Conservation (phyloP, 35 echinoderm and acorn worm species). For the Patiria miniata region DNA sequence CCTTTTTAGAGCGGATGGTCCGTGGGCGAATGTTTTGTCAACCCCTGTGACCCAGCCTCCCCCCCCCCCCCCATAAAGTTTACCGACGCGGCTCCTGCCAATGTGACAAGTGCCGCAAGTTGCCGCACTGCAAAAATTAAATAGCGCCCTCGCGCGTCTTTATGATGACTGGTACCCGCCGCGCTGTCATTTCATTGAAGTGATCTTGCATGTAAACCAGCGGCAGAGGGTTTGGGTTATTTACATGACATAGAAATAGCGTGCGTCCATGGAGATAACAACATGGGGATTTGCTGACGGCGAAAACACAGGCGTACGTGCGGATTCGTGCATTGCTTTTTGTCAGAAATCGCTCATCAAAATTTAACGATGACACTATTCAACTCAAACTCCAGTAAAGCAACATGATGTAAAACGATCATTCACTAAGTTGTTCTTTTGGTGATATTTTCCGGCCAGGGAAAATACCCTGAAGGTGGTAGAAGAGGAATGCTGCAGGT, state of each 20-base stretch:
- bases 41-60: no score
- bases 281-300: background rate
- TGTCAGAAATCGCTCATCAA: background rate
- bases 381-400: slow-evolving; percentile 8
- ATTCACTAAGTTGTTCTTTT: background rate
- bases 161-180: background rate
- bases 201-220: background rate
- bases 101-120: no score
- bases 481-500: slow-evolving; percentile 30
- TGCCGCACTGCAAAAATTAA: background rate
- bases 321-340: background rate
- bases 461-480: background rate
- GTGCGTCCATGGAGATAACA: slow-evolving; percentile 43
- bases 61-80: no score
- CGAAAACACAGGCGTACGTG: background rate
- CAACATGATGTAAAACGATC: background rate
- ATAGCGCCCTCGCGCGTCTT: background rate
- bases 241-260: slow-evolving; percentile 19
- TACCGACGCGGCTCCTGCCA: no score
- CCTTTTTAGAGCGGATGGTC: no score
- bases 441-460: background rate
- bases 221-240: background rate
- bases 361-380: background rate
- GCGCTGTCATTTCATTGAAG: background rate
- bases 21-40: no score